These are phyloP conservation scores for Onthophagus taurus DNA, from an alignment of 1,140 invertebrate species.

Conservation along the genomic window DNA sequence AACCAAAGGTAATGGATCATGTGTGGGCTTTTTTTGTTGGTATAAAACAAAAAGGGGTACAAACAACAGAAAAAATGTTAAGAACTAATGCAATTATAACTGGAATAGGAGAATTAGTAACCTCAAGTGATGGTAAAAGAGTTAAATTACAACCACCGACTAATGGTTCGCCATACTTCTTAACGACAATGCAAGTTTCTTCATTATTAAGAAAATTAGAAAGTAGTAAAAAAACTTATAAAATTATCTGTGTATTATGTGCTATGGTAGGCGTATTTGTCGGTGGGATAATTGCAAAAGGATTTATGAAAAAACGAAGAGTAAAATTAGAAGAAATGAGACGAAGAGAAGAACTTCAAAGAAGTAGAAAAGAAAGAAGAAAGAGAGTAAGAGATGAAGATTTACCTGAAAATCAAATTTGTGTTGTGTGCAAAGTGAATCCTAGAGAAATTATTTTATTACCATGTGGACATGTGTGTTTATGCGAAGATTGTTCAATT, in stretches of 20 bases:
- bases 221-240: constrained; percentile 53
- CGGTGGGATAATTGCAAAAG: constrained; percentile 50
- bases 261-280: constrained; percentile 56
- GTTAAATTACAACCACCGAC: constrained; percentile 57
- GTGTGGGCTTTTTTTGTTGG: constrained; percentile 72
- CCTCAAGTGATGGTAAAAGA: constrained; percentile 41
- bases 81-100: constrained; percentile 64
- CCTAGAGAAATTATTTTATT: constrained; percentile 71
- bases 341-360: constrained; percentile 49
- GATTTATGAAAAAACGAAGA: constrained; percentile 48
- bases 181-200: constrained; percentile 48
- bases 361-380: constrained; percentile 52
- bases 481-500: constrained; percentile 72
- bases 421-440: constrained; percentile 66
- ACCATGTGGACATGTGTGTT: constrained; percentile 73
- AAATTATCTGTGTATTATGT: constrained; percentile 54
- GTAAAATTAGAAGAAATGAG: constrained; percentile 45
- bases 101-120: constrained; percentile 60
- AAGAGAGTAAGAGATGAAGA: constrained; percentile 51
- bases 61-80: constrained; percentile 71
- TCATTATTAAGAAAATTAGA: constrained; percentile 50
- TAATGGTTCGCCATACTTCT: constrained; percentile 57
- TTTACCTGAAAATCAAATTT: constrained; percentile 56
- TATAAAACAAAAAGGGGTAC: constrained; percentile 61
- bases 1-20: constrained; percentile 59